Evolutionary conservation across 2,113 vertebrate species (phyloP), one percentile per base, ranked within the genome.

Genomic region (Zapornia atra): DNA sequence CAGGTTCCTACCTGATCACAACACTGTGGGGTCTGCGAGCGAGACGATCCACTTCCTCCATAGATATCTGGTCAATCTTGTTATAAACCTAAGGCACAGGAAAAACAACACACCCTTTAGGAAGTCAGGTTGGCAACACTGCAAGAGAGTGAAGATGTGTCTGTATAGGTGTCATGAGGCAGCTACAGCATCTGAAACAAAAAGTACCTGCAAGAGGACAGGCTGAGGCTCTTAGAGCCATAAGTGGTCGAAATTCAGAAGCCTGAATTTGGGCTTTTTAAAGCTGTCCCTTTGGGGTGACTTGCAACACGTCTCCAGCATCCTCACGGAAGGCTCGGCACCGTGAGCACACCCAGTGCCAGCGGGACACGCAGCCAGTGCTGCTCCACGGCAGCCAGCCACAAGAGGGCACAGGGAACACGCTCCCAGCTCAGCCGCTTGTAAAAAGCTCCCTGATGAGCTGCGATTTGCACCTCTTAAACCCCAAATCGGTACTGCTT

Each of bases 51-150:
- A 99, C 99, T 95, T 99, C 99, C 93, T 99, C 99, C 95, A 99
- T 99, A 11, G 99, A 99, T 95, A 99, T 99, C 97, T 99, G 99
- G 96, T 99, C 99, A 53, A 99, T 99, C 97, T 99, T 99, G 97
- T 99, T 99, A 98, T 99, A 99, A 83, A 99, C 99, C 99, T 99
- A 96, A 66, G 72, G 19, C 87, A 84, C 82, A 92, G 83, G 56
- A 12, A 61, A 54, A 90, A 69, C 48, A 73, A 48, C 22, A 71
- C 10, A 57, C 1, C 50, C 44, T 14, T 94, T 4, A 91, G 57
- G 31, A 61, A 90, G 59, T 3, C 61, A 59, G 9, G 6, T 57
- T 59, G 82, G 40, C 34, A 81, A 14, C 18, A 9, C 29, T 31
- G 20, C 31, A 29, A 64, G 54, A 36, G 48, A 63, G 22, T 1